Evolutionary conservation across 2,797 vertebrate species (phyloP).

Genomic region (Chaetophractus vellerosus): DNA sequence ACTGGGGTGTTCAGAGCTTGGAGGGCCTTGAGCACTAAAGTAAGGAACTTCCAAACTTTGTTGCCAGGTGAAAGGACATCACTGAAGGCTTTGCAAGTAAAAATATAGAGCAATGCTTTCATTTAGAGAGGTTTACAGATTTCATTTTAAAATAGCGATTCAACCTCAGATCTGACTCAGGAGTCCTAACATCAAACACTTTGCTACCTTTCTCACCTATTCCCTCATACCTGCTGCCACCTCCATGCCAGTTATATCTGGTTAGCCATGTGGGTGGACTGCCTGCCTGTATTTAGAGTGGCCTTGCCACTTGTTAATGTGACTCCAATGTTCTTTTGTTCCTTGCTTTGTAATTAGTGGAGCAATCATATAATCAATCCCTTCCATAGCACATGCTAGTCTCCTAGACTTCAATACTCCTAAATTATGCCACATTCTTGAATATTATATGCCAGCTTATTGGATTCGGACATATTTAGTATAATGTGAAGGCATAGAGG

Average conservation of each 20-base stretch:
- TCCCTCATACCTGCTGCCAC: neutral
- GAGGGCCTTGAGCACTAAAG: neutral
- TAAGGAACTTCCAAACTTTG: neutral
- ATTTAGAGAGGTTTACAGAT: neutral
- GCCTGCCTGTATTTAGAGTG: neutral
- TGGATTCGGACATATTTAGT: neutral
- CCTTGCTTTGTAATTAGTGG: neutral
- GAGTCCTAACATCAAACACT: neutral
- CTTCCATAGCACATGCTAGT: neutral
- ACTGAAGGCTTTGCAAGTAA: neutral
- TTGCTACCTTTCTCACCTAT: rapidly evolving
- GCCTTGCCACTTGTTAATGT: neutral
- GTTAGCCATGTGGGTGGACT: neutral
- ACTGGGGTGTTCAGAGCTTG: neutral
- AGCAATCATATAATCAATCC: neutral
- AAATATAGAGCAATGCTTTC: neutral
- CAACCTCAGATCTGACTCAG: neutral
- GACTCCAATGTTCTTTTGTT: neutral
- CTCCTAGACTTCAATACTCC: neutral
- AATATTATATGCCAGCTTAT: neutral
- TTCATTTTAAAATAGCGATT: neutral
- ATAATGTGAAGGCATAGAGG: neutral
- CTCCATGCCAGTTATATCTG: neutral
- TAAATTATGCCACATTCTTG: neutral
- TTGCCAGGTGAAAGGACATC: neutral